A percentile compares a stretch with the other conserved stretches of the same genome.
phyloP scores from a whole-genome alignment of 2,113 vertebrate species.

The Camelus dromedarius region DNA sequence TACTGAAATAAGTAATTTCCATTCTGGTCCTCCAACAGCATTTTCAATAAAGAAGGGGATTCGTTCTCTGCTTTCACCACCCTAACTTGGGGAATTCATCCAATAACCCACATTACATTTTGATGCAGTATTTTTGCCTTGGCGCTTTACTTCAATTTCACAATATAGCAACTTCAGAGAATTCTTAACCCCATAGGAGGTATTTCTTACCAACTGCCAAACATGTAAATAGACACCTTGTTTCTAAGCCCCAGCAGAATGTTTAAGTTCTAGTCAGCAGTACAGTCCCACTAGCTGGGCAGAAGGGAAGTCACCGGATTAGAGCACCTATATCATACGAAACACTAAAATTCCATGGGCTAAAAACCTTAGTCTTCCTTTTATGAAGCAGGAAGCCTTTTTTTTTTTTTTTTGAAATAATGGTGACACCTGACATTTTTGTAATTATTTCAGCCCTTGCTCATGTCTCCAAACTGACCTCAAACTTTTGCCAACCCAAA shows the following conservation, averaged over 20 bases:
- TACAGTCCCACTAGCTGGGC: not conserved
- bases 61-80: not conserved
- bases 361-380: not conserved
- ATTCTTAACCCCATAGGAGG: not conserved
- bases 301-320: not conserved
- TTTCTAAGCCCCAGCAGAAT: not conserved
- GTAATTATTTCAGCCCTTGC: not conserved
- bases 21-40: slow-evolving; percentile 14
- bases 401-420: not conserved
- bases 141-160: not conserved
- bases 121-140: not conserved
- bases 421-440: not conserved
- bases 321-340: not conserved
- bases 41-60: slow-evolving; percentile 19
- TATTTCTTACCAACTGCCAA: slow-evolving; percentile 8
- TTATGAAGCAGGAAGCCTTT: not conserved
- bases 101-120: not conserved
- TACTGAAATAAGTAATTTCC: not conserved
- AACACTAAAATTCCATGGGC: not conserved
- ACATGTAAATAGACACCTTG: not conserved
- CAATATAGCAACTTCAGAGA: not conserved
- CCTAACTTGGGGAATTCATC: not conserved
- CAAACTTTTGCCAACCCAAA: not conserved
- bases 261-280: not conserved
- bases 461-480: slow-evolving; percentile 20